These are phyloP conservation scores for Petrocephalus zakoni DNA, from an alignment of 2,113 vertebrate species.

Conservation along the genomic window DNA sequence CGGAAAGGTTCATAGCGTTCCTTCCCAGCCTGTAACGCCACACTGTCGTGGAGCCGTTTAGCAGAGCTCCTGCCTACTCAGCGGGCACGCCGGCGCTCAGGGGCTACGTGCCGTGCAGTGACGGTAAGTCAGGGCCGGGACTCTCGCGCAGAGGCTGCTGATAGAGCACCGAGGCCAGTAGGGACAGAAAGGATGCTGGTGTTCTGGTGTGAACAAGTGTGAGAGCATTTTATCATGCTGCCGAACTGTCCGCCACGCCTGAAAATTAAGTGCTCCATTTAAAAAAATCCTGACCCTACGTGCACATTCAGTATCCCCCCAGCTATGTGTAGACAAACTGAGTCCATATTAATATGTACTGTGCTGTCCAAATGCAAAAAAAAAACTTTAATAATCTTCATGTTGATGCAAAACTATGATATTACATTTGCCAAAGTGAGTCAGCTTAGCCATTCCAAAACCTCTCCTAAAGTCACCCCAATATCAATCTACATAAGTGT, in stretches of 20 bases:
- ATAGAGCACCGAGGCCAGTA: background rate
- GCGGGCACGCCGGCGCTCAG: background rate
- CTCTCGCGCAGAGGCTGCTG: background rate
- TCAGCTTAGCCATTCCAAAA: background rate
- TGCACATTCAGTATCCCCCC: background rate
- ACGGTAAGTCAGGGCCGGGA: background rate
- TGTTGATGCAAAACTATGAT: background rate
- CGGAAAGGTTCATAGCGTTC: slow-evolving; percentile 47
- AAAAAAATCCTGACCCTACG: background rate
- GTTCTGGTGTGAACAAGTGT: background rate
- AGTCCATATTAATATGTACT: background rate
- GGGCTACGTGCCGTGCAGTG: background rate
- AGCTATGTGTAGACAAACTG: background rate
- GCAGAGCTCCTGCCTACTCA: background rate
- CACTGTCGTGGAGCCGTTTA: slow-evolving; percentile 16
- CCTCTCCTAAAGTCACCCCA: background rate
- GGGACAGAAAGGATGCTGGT: background rate
- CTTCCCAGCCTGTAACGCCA: slow-evolving; percentile 38
- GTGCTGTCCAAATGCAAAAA: background rate
- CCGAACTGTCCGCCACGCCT: background rate
- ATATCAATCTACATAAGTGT: background rate
- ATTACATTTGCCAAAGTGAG: too few relatives aligned
- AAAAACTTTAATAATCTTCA: background rate
- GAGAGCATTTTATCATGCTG: background rate
- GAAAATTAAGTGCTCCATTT: background rate